A percentile compares a stretch with the other conserved stretches of the same genome.
Conservation (phyloP, 1,140 invertebrate species). For the Papilio machaon region DNA sequence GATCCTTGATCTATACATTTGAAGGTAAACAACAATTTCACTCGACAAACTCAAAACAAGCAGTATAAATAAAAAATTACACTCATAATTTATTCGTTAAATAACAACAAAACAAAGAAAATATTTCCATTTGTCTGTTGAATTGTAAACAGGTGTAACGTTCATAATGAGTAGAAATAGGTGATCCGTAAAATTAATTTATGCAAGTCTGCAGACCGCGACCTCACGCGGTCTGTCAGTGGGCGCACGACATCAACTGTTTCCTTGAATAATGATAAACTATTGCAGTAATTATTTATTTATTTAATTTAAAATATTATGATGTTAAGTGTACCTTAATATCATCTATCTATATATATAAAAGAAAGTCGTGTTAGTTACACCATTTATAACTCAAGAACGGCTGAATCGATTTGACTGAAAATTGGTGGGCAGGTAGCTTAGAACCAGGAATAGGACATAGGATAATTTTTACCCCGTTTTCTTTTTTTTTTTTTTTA, state of each 20-base stretch:
- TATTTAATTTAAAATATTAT: too few relatives aligned
- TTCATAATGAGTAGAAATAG: background rate
- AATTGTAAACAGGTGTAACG: background rate
- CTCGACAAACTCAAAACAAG: background rate
- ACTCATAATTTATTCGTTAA: background rate
- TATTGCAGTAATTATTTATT: background rate
- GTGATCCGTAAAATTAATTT: background rate
- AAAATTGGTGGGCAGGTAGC: too few relatives aligned
- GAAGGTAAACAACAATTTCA: background rate
- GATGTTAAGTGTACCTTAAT: too few relatives aligned
- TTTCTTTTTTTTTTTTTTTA: too few relatives aligned
- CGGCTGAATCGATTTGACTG: too few relatives aligned
- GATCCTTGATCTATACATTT: background rate
- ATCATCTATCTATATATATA: too few relatives aligned
- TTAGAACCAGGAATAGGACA: too few relatives aligned
- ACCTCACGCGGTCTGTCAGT: background rate
- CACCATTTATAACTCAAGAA: too few relatives aligned
- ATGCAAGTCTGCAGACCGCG: background rate
- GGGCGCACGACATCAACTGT: background rate
- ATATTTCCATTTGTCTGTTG: conserved; percentile 1
- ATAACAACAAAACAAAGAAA: background rate
- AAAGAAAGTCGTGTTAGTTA: too few relatives aligned
- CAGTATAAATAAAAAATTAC: background rate
- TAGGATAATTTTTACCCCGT: too few relatives aligned
- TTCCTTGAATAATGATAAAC: background rate